Evolutionary conservation across 1,140 invertebrate species (phyloP).

Genomic region (Ylistrum balloti): DNA sequence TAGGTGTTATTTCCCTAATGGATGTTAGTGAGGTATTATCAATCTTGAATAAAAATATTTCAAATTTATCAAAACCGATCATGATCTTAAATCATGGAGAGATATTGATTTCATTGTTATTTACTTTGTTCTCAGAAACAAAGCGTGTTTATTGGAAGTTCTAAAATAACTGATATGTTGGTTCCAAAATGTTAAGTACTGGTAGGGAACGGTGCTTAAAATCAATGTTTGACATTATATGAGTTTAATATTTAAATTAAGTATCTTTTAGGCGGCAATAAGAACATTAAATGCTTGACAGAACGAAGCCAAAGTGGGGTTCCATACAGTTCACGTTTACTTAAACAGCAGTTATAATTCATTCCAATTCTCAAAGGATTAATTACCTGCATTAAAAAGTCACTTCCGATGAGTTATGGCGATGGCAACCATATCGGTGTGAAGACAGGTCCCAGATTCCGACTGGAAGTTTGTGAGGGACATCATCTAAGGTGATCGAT

Average conservation of each 20-base stretch:
- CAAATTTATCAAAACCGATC: not conserved
- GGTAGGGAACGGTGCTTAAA: not conserved
- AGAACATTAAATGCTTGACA: not conserved
- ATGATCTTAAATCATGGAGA: not conserved
- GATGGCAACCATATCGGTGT: not conserved
- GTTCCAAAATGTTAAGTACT: not conserved
- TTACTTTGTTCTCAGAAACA: not conserved
- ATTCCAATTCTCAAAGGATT: not conserved
- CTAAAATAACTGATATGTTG: constrained; percentile 11
- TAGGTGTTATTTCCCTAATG: too few relatives aligned
- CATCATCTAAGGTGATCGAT: not conserved
- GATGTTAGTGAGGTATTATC: not conserved
- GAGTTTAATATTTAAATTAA: constrained; percentile 31
- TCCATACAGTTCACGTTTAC: constrained; percentile 25
- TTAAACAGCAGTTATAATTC: constrained; percentile 36
- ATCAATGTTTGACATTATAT: not conserved
- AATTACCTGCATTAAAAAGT: constrained; percentile 36
- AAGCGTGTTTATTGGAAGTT: not conserved
- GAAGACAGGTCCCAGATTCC: not conserved
- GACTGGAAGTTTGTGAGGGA: not conserved
- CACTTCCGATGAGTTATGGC: not conserved
- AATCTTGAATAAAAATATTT: not conserved
- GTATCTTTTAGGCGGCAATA: constrained; percentile 25
- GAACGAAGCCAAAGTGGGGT: not conserved
- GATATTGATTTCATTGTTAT: not conserved